phyloP scores from a whole-genome alignment of 1,140 invertebrate genomes.

The Rhizoglyphus robini region DNA sequence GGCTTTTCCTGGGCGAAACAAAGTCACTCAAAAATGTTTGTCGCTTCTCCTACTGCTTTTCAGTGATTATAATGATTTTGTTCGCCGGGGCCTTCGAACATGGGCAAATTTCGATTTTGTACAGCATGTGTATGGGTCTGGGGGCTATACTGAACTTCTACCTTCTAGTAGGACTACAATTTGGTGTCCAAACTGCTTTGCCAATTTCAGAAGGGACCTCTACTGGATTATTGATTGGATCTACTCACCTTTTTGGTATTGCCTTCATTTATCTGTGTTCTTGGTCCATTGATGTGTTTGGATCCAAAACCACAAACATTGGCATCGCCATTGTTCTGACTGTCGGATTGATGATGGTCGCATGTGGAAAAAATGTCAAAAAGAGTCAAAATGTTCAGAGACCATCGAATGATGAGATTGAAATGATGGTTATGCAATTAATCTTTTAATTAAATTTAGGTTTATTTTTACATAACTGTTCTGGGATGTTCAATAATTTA shows the following conservation, averaged over 20 bases:
- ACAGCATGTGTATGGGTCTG: slow-evolving; percentile 34
- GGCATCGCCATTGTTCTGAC: slow-evolving; percentile 18
- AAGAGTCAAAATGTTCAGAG: too few relatives aligned
- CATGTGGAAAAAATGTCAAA: too few relatives aligned
- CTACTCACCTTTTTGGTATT: slow-evolving; percentile 23
- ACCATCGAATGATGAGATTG: too few relatives aligned
- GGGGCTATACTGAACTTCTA: slow-evolving; percentile 48
- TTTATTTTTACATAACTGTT: too few relatives aligned
- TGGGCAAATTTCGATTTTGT: slow-evolving; percentile 35
- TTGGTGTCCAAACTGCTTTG: slow-evolving; percentile 45
- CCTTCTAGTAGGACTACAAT: slow-evolving; percentile 45
- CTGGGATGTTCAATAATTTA: too few relatives aligned
- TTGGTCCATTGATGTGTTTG: slow-evolving; percentile 18
- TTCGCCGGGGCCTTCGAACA: slow-evolving; percentile 38
- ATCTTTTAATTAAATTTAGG: too few relatives aligned
- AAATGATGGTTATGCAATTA: too few relatives aligned
- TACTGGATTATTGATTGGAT: not conserved
- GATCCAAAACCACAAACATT: slow-evolving; percentile 21
- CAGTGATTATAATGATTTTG: slow-evolving; percentile 37
- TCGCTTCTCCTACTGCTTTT: slow-evolving; percentile 38
- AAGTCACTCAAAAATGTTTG: slow-evolving; percentile 39
- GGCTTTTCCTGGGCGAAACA: slow-evolving; percentile 41
- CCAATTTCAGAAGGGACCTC: slow-evolving; percentile 27
- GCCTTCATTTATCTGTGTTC: slow-evolving; percentile 23
- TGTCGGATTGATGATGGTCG: too few relatives aligned